Evolutionary conservation across 1,140 invertebrate genomes (phyloP), one percentile per base, ranked within the genome.

Genomic region (Hypothenemus hampei): DNA sequence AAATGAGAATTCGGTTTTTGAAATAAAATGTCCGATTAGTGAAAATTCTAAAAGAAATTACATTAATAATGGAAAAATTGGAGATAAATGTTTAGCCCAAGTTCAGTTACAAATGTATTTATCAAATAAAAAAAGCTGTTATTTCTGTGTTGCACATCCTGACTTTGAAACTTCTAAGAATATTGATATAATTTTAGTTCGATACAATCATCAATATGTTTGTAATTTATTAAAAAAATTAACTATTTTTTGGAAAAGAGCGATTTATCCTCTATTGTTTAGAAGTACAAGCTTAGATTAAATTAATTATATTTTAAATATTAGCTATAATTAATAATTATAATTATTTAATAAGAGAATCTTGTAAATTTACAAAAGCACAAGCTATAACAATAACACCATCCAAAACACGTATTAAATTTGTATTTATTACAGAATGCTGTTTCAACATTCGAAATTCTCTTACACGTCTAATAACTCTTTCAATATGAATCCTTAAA

Each of bases 401-500:
- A 26, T 44, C 40, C 16, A 57, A 19, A 11, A 31, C 3, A 10
- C 19, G n/a, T 11, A 39, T 22, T 3, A 44, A 39, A 15, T 36
- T 41, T 11, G 11, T 18, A 26, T 57, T 13, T 13, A 50, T 13
- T 35, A 39, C 24, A 10, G 40, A 16, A 50, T 57, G 15, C 4
- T 2, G 36, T 43, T 37, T 22, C 19, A 57, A 44, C 4, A 50
- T 35, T 37, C 60, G 39, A 58, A 65, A 73, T 24, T 72, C 67
- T 45, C 69, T 41, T 4, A 71, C 4, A 21, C 69, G 40, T 11
- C 63, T 52, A 35, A 73, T 71, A 8, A 66, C 65, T 29, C 66
- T 49, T 56, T 73, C 71, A n/a, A 72, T 58, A 46, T 72, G 68
- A 39, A 70, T 67, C 53, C 69, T 53, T 13, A 70, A 54, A 51